Evolutionary conservation across 2,888 invertebrate species (phyloP), one percentile per base, ranked within the genome.

Genomic region (Chymomyza fuscimana): DNA sequence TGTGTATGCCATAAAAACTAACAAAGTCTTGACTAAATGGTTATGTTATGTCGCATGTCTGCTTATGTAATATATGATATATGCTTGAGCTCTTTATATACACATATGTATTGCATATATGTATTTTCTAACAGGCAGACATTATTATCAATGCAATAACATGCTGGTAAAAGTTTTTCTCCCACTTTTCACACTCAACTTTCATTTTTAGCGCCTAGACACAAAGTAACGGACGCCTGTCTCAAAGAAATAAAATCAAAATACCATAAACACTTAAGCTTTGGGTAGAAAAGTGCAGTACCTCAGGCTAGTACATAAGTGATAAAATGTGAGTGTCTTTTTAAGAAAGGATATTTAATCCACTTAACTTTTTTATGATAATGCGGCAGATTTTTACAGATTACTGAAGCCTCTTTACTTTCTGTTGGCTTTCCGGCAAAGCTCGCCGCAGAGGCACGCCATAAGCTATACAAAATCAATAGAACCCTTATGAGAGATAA

Each of bases 211-310:
- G 29, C 64, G 56, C 63, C 65, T 62, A 29, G 16, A 22, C 60
- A 29, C 10, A 58, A 19, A 58, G 58, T 6, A 12, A n/a, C 15
- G 0, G 60, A 16, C 50, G 32, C 51, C 63, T n/a, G n/a, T 40
- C 15, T 40, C 46, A 56, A 69, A 72, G 78, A 86, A 82, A 79
- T 81, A 71, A 87, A 83, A 86, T 88, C 88, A 85, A 86, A 86
- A 87, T 79, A 88, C 86, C 88, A 87, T 86, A 86, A 88, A 88
- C 88, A 86, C 88, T 88, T 85, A 67, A 65, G 78, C 64, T 29
- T 22, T 58, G 40, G 52, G 56, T 7, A 32, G 32, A 5, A 7
- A 32, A 32, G 32, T 32, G 0, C 32, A 32, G 32, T 32, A 32
- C 32, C 7, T 32, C 5, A 0, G 5, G 2, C 32, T 7, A 9